Base-by-base conservation (phyloP, 1,140 invertebrate genomes). In the Hycleus phaleratus region DNA sequence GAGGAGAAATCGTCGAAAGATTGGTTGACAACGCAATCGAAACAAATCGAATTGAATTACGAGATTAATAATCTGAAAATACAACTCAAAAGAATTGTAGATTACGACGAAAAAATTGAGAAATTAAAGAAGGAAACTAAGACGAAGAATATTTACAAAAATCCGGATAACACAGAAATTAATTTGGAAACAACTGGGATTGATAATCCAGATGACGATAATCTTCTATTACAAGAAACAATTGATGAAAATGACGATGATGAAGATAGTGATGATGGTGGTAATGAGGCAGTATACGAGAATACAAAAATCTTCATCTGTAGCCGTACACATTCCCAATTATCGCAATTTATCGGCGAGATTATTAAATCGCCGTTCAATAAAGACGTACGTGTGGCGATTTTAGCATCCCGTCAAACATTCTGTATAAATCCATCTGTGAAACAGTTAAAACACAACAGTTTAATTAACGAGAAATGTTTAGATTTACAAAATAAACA, bases 281-380 rank as follows among this genome's bases (percentile, higher is more conserved):
- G 71, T 40, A 67, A 74, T 62, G 57, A 69, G 59, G 65, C 66
- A 12, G 5, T 40, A 4, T 53, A 46, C 44, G 58, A 64, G 59
- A 45, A 73, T 25, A 44, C 11, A 5, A 51, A 96, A 85, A 88
- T 98, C 60, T 93, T 88, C 68, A 97, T 93, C 76, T 95, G 93
- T 67, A 97, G 93, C 61, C 81, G 96, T 72, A 98, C 96, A 32
- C 95, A 99, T 77, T 97, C 95, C 6, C 96, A 99, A 72, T 74
- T 99, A 25, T 83, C 89, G 2, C 96, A 99, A 73, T 95, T 98
- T 79, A 83, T 97, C 26, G 81, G 84, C 49, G 96, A 98, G 80
- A 79, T 99, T 0, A 85, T 90, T 61, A 87, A 86, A 68, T 97
- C 91, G 63, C 80, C 83, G 5, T 96, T 88, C 76, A 79, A 77